Percentiles rank a stretch among this genome's conserved stretches.
These are phyloP conservation scores for Notarius quadriscutis DNA, from an alignment of 2,113 vertebrate species.

Conservation along the genomic window DNA sequence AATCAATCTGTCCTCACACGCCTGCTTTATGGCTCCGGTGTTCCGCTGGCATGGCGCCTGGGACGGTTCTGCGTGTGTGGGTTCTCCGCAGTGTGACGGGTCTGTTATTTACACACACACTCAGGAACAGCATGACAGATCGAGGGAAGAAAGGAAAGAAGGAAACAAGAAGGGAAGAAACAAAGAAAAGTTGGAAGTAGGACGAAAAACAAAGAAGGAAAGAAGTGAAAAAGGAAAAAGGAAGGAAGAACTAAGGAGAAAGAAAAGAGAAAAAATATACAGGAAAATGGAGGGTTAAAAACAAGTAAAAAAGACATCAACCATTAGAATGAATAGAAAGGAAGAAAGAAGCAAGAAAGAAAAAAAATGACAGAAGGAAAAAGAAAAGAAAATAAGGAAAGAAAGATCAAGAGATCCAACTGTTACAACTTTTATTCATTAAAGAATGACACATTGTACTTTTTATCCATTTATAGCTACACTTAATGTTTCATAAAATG, in stretches of 20 bases:
- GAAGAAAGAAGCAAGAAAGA: not conserved
- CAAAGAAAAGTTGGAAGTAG: not conserved
- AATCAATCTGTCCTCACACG: slow-evolving; percentile 26
- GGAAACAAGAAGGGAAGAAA: not conserved
- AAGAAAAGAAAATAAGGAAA: not conserved
- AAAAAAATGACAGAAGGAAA: not conserved
- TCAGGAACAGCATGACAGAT: not conserved
- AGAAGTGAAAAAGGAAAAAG: not conserved
- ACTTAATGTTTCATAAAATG: not conserved
- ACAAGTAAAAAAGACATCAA: not conserved
- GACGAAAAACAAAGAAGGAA: not conserved
- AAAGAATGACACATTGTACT: not conserved
- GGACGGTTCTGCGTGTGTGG: not conserved
- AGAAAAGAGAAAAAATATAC: not conserved
- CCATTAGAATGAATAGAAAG: not conserved
- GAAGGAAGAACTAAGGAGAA: not conserved
- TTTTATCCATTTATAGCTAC: not conserved
- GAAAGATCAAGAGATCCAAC: not conserved
- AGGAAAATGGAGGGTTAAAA: not conserved
- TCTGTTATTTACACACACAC: slow-evolving; percentile 32
- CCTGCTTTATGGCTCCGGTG: not conserved
- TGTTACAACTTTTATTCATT: not conserved
- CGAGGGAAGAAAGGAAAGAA: not conserved
- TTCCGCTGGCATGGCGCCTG: slow-evolving; percentile 8
- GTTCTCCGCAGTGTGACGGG: slow-evolving; percentile 30